Base-by-base conservation (phyloP, 2,888 invertebrate genomes). In the Agapostemon virescens region DNA sequence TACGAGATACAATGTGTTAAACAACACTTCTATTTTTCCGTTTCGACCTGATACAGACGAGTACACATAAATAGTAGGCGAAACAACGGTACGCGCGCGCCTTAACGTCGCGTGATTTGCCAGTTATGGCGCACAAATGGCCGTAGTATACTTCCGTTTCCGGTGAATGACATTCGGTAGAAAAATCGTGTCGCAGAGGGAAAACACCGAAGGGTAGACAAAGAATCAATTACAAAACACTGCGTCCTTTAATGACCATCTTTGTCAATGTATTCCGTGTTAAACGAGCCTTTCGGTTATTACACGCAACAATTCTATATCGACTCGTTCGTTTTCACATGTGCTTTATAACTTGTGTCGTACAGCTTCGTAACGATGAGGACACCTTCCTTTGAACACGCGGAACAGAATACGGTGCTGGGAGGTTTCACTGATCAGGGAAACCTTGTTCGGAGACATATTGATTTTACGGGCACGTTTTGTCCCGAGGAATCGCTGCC, bases 191-290 rank as follows among this genome's bases (percentile, higher is more conserved):
- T 58, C 30, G 30, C 30, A 9, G 58, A 30, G 17, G 17, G 30
- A 58, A 9, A 33, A 58, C 6, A 30, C 17, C 4, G 30, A 30
- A 30, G 30, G 9, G 30, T 9, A 5, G 30, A 30, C 30, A n/a
- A n/a, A n/a, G 58, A 30, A 17, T 11, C 20, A n/a, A 20, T 33
- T n/a, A 36, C 63, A 36, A 63, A 63, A 33, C n/a, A 36, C 33
- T 33, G 63, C 33, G 63, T 63, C 36, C 63, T 33, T 63, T 63
- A 63, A 63, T 36, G 63, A 61, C 61, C n/a, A 33, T 36, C 63
- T 63, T 36, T 63, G 36, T 36, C 63, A 33, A 11, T 4, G 33
- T 63, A 11, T 36, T 63, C 63, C n/a, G 63, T 17, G 30, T 33
- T n/a, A 36, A 63, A 63, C 63, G 20, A 20, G 36, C 20, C 9